Evolutionary conservation across 2,113 vertebrate genomes (phyloP).

Genomic region (Sitta europaea): DNA sequence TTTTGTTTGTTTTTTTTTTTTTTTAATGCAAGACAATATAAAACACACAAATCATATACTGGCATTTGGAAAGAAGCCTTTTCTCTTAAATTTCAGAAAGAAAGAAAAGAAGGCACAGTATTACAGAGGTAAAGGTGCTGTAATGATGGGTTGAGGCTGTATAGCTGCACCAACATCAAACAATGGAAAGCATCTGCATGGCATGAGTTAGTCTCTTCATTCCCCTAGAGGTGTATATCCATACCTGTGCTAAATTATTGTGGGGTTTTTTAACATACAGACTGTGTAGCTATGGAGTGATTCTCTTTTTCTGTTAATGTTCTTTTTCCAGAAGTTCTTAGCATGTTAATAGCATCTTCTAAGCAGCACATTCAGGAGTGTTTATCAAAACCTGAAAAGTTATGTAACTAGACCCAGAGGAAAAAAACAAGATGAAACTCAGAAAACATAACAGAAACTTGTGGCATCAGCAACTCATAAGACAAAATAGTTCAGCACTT

Average conservation of each 20-base stretch:
- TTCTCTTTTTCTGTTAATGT: not conserved
- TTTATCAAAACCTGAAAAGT: not conserved
- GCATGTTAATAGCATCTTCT: not conserved
- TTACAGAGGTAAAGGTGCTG: not conserved
- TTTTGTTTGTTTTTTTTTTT: not conserved
- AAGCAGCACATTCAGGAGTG: not conserved
- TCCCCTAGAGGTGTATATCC: accelerated
- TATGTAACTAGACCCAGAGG: not conserved
- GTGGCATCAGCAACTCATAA: not conserved
- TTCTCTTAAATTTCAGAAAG: not conserved
- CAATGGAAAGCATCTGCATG: not conserved
- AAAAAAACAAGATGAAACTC: not conserved
- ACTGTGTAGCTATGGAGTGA: not conserved
- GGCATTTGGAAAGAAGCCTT: not conserved
- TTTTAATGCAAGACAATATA: not conserved
- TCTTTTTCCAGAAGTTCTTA: not conserved
- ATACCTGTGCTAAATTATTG: not conserved
- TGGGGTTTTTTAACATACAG: not conserved
- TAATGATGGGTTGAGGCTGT: not conserved
- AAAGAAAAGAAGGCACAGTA: not conserved
- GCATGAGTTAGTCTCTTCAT: not conserved
- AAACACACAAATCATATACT: not conserved
- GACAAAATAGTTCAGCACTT: not conserved
- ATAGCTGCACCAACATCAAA: not conserved
- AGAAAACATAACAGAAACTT: not conserved